phyloP scores from a whole-genome alignment of 2,797 vertebrate species.

The Typhlichthys subterraneus region DNA sequence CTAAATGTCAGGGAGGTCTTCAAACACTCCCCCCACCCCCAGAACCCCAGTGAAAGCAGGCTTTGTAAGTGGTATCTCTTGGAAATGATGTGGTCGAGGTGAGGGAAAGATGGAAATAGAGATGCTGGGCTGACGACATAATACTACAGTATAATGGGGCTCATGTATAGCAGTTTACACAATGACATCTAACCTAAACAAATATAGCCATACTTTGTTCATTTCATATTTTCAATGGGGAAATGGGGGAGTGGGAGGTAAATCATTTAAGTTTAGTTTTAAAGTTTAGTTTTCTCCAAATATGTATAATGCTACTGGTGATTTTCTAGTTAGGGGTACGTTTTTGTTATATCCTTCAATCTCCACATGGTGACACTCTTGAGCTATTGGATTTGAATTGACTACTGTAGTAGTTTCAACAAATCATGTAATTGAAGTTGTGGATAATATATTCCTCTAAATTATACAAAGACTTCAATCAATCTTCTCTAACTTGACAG shows the following conservation, averaged over 20 bases:
- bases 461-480: conserved; percentile 68
- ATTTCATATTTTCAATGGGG: conserved; percentile 12
- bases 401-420: conserved; percentile 42
- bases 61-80: conserved; percentile 63
- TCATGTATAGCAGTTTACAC: conserved; percentile 35
- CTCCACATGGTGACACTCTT: conserved; percentile 80
- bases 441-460: conserved; percentile 62
- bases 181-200: conserved; percentile 31
- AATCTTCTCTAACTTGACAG: conserved; percentile 47
- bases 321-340: neutral
- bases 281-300: conserved; percentile 7
- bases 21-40: conserved; percentile 54
- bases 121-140: conserved; percentile 22
- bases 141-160: conserved; percentile 9
- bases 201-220: no score
- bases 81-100: conserved; percentile 55
- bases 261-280: conserved; percentile 24
- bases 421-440: conserved; percentile 70
- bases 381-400: conserved; percentile 62
- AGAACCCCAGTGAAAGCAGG: conserved; percentile 60
- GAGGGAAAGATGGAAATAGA: conserved; percentile 34
- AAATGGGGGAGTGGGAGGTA: conserved; percentile 25
- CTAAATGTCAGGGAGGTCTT: conserved; percentile 81
- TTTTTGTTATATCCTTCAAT: conserved; percentile 19
- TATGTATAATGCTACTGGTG: conserved; percentile 12